phyloP scores from a whole-genome alignment of 2,797 vertebrate species.

The Triplophysa yarkandensis region DNA sequence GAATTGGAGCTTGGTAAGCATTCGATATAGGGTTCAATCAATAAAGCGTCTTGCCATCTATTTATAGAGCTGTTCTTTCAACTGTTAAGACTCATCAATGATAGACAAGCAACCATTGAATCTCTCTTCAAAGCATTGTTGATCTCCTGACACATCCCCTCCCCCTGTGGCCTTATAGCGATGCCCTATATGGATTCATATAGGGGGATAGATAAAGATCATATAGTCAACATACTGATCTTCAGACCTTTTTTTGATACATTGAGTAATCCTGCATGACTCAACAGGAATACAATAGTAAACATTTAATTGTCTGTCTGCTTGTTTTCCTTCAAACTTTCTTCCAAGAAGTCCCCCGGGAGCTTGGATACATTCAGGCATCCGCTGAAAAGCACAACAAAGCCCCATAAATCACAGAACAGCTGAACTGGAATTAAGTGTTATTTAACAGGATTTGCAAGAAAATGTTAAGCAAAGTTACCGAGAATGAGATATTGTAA shows the following conservation, averaged over 20 bases:
- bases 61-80: conserved; percentile 3
- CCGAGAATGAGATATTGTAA: conserved; percentile 13
- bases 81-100: conserved; percentile 12
- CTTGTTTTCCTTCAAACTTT: not conserved
- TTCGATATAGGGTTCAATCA: not conserved
- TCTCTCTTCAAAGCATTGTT: conserved; percentile 19
- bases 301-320: not conserved
- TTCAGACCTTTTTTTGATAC: conserved; percentile 13
- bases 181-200: conserved; percentile 12
- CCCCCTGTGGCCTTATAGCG: not conserved
- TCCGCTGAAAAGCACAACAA: not conserved
- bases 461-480: not conserved
- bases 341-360: not conserved
- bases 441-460: conserved; percentile 3
- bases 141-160: not conserved
- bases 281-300: not conserved
- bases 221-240: conserved; percentile 24
- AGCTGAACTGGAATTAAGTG: not conserved
- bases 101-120: not conserved
- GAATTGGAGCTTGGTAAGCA: not conserved
- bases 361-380: not conserved
- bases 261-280: not conserved
- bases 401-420: not conserved
- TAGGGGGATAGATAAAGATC: not conserved
- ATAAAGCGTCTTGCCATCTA: not conserved